These are phyloP conservation scores for Deilephila elpenor DNA, from an alignment of 2,888 invertebrate species.

Conservation along the genomic window DNA sequence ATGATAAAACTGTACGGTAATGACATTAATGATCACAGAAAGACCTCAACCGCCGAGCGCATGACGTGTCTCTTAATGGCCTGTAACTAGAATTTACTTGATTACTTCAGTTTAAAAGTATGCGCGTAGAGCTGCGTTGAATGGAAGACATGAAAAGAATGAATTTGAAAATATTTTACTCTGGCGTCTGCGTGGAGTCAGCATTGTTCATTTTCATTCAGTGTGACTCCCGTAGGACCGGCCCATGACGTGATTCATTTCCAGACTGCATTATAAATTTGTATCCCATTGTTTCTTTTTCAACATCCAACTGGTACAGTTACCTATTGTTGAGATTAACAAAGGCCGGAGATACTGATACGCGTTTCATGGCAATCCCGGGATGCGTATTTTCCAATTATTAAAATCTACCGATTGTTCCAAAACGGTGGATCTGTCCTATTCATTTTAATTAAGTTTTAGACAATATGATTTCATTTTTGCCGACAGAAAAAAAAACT, in stretches of 20 bases:
- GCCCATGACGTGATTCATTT: slow-evolving; percentile 77
- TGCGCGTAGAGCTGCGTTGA: slow-evolving; percentile 10
- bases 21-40: not conserved
- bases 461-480: not conserved
- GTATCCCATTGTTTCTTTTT: slow-evolving; percentile 78
- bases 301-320: slow-evolving; percentile 71
- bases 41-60: not conserved
- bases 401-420: slow-evolving; percentile 35
- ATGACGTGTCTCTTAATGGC: not conserved
- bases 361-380: slow-evolving; percentile 64
- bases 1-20: not conserved
- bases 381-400: slow-evolving; percentile 45
- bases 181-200: slow-evolving; percentile 58
- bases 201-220: slow-evolving; percentile 77
- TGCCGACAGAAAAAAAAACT: not conserved
- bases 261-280: slow-evolving; percentile 81
- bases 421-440: slow-evolving; percentile 32
- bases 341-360: slow-evolving; percentile 69
- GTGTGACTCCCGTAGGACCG: slow-evolving; percentile 64
- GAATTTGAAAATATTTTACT: slow-evolving; percentile 56
- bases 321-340: slow-evolving; percentile 75
- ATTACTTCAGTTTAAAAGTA: slow-evolving; percentile 7
- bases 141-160: slow-evolving; percentile 36
- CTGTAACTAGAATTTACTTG: not conserved
- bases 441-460: not conserved